These are phyloP conservation scores for Conger conger DNA, from an alignment of 2,113 vertebrate species.

Conservation along the genomic window DNA sequence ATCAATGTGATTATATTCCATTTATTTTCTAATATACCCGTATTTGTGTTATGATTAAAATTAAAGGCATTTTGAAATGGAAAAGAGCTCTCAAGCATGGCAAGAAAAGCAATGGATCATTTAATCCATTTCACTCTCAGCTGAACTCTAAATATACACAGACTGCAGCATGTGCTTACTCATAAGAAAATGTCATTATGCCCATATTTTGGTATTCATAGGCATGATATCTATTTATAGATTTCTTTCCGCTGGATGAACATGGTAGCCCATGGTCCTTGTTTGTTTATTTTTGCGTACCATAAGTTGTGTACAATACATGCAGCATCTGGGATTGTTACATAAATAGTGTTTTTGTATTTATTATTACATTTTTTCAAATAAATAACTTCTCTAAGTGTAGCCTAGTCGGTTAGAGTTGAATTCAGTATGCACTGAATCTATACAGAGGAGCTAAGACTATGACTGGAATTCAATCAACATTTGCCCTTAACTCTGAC, in stretches of 20 bases:
- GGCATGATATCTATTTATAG: neutral
- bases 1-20: neutral
- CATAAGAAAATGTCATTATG: neutral
- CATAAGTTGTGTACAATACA: neutral
- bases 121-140: conserved; percentile 3
- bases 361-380: too few species aligned
- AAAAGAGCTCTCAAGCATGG: neutral
- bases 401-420: neutral
- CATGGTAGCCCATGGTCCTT: neutral
- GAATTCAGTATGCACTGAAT: neutral
- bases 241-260: neutral
- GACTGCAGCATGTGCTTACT: neutral
- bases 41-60: neutral
- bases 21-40: conserved; percentile 2
- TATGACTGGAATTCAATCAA: too few species aligned
- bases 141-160: neutral
- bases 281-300: neutral
- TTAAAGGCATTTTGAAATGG: conserved; percentile 4
- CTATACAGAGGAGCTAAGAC: too few species aligned
- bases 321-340: neutral
- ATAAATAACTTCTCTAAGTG: neutral
- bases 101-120: neutral
- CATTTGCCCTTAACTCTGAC: too few species aligned
- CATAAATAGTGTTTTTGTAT: too few species aligned
- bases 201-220: neutral